These are phyloP conservation scores for Dryobotodes eremita DNA, from an alignment of 2,888 invertebrate genomes.

Conservation along the genomic window DNA sequence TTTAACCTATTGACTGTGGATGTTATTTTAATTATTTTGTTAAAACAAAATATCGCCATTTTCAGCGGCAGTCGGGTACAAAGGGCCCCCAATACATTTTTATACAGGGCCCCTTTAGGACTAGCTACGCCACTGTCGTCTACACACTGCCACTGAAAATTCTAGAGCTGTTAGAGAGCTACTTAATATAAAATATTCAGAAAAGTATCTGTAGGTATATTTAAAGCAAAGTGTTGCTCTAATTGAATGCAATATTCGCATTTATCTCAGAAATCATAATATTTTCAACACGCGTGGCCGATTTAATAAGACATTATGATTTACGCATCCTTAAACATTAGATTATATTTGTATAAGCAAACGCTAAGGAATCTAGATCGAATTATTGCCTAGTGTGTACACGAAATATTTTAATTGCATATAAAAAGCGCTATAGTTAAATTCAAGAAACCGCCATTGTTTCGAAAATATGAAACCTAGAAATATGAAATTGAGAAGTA, in stretches of 20 bases:
- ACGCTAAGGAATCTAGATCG: conserved; percentile 22
- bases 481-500: background rate
- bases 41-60: no score
- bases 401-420: conserved; percentile 10
- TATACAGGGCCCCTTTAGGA: no score
- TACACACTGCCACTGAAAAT: background rate
- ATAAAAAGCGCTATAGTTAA: background rate
- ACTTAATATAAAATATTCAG: no score
- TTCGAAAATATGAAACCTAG: background rate
- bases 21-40: no score
- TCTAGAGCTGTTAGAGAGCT: background rate
- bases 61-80: no score
- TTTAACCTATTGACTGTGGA: no score
- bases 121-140: no score
- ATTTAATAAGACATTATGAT: conserved; percentile 34
- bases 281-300: conserved; percentile 34
- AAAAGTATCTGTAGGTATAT: background rate
- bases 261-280: conserved; percentile 33
- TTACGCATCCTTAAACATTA: conserved; percentile 51
- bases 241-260: conserved; percentile 20
- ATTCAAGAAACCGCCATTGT: background rate
- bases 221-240: background rate
- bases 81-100: no score
- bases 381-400: background rate
- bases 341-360: conserved; percentile 37